A percentile compares a stretch with the other conserved stretches of the same genome.
Conservation (phyloP, 2,888 invertebrate species). For the Microctonus aethiopoides region DNA sequence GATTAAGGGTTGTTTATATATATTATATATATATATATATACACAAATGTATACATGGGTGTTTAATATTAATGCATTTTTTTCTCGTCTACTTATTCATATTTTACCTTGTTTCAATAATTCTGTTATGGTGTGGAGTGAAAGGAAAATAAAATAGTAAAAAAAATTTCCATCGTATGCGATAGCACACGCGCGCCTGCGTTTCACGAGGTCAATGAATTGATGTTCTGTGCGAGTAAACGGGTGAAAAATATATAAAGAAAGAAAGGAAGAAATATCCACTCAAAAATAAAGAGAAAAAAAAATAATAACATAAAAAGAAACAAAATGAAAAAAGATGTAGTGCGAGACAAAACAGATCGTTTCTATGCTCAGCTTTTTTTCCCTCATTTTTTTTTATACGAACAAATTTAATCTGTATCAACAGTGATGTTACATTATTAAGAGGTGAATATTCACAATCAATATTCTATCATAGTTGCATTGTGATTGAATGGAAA, state of each 20-base stretch:
- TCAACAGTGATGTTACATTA: too few species aligned
- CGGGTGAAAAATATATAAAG: background rate
- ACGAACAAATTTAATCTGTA: background rate
- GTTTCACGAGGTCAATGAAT: slow-evolving; percentile 16
- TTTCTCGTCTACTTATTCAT: background rate
- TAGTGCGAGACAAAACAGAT: background rate
- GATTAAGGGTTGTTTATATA: background rate
- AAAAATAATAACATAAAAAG: background rate
- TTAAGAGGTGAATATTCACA: too few species aligned
- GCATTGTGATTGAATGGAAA: background rate
- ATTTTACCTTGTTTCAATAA: background rate
- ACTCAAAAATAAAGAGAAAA: background rate
- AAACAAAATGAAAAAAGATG: background rate
- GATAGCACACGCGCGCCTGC: background rate
- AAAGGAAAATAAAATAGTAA: slow-evolving; percentile 9
- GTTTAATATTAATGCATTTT: background rate
- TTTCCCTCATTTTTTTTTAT: background rate
- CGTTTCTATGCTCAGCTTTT: background rate
- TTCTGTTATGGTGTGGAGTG: background rate
- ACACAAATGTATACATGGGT: background rate
- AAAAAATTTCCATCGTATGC: slow-evolving; percentile 4
- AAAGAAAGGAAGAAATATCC: background rate
- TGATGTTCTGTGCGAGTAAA: slow-evolving; percentile 5
- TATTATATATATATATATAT: background rate
- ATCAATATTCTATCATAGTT: too few species aligned